Evolutionary conservation across 2,888 invertebrate species (phyloP), one percentile per base, ranked within the genome.

Genomic region (Trachelus troglodyta): DNA sequence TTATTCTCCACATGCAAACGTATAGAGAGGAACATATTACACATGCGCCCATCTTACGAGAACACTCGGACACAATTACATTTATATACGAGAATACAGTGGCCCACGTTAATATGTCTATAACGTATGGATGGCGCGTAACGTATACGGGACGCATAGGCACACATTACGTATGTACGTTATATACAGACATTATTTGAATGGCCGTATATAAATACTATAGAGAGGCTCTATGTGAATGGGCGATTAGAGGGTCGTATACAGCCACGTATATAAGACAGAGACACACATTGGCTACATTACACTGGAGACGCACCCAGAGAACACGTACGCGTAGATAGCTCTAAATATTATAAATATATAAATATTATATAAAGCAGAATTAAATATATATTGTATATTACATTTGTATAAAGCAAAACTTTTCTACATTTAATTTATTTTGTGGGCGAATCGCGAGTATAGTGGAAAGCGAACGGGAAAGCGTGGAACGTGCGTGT

Each of bases 401-500:
- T 91, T 91, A 90, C 86, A 89, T 91, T 91, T 91, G 91, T 91
- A 91, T 91, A 91, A 91, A 91, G 91, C 84, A 88, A 79, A 88
- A 87, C 87, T 90, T 91, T 91, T 90, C 88, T 91, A 91, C 90
- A 88, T 86, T 91, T 91, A 90, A 91, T 91, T 91, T 91, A 91
- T 91, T 40, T 91, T 90, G 90, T 88, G 89, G 88, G 89, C 88
- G 89, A 88, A 89, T 88, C 87, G 90, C 89, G 87, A 88, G 87
- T 85, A 86, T 83, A 81, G 79, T 30, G 69, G 69, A 30, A n/a
- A 69, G 33, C 33, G 69, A 69, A 69, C 30, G 33, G 69, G 69
- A 33, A 69, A 69, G 69, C 69, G 69, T 69, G 69, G 69, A 23
- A 31, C 69, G 69, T 12, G 69, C 33, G 69, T 69, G 33, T 69